Base-by-base conservation (phyloP, 2,797 vertebrate genomes). In the Syngnathus acus region DNA sequence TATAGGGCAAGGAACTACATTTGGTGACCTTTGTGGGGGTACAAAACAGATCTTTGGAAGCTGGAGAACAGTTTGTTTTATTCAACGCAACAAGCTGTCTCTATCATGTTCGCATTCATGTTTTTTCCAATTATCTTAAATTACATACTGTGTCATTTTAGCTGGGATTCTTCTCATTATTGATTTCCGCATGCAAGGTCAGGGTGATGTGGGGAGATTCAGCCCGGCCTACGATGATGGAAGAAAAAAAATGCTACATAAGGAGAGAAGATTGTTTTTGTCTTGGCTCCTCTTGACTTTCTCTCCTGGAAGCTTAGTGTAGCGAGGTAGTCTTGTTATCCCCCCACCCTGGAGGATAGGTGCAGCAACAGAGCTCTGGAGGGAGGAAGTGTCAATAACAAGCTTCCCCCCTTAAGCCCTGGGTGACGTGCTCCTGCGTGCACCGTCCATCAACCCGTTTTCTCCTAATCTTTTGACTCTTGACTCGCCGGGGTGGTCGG, bases 281-380 rank as follows among this genome's bases (percentile, higher is more conserved):
- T 72, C 48, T 81, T 62, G 66, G 75, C 73, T 84, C 74, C 58
- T 77, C 76, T 81, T 86, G 83, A 88, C 83, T 80, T 83, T 79
- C 75, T 77, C 70, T 68, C 70, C 67, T 73, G 68, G 67, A 79
- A 77, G 81, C 76, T 84, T 78, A 81, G 70, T 61, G 77, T 72
- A 66, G 72, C 76, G 65, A 74, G 65, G 57, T 74, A 75, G 66
- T 32, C 82, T 71, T 81, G 78, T 84, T 85, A 86, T 86, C 81
- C 81, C 23, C 39, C 0, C 70, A 23, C 79, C 70, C 63, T 71
- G 72, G 85, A 75, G 82, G 67, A 76, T 71, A 59, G 26, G 21
- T 64, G 66, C 26, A 73, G 78, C 71, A 68, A 68, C 69, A 64
- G 71, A 59, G 71, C n/a, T 65, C 64, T 59, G 48, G 65, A 54